Conservation (phyloP, 2,113 vertebrate species). For the Elanus axillaris region DNA sequence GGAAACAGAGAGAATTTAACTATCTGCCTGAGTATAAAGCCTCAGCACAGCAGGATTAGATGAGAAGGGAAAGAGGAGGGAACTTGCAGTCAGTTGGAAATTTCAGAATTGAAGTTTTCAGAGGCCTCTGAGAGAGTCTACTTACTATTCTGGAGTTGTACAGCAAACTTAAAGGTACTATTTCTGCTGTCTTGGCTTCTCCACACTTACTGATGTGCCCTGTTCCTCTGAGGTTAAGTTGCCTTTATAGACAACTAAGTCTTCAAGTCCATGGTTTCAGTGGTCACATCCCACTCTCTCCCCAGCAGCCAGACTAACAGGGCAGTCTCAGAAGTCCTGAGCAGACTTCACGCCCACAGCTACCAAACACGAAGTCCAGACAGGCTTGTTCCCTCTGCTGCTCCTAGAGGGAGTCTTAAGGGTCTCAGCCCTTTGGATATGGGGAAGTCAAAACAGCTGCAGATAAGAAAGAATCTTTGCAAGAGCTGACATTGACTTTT, state of each 20-base stretch:
- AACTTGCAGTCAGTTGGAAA: background rate
- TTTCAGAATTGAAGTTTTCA: background rate
- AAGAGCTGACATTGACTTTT: background rate
- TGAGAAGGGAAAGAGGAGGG: background rate
- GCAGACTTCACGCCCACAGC: background rate
- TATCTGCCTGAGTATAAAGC: background rate
- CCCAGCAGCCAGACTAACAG: background rate
- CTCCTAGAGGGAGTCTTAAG: background rate
- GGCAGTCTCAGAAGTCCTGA: background rate
- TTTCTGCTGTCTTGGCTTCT: background rate
- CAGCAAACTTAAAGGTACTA: background rate
- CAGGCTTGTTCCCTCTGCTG: background rate
- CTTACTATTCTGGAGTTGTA: background rate
- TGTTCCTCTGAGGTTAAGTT: background rate
- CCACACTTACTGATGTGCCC: accelerated
- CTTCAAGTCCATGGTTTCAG: background rate
- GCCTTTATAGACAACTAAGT: background rate
- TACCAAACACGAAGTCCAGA: background rate
- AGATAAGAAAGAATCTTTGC: background rate
- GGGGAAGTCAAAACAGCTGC: background rate
- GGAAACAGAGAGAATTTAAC: background rate
- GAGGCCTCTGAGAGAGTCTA: background rate
- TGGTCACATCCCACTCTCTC: background rate
- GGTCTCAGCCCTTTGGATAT: background rate
- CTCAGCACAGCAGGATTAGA: background rate